Base-by-base conservation (phyloP, 2,888 invertebrate species). In the Drosophila acutilabella region DNA sequence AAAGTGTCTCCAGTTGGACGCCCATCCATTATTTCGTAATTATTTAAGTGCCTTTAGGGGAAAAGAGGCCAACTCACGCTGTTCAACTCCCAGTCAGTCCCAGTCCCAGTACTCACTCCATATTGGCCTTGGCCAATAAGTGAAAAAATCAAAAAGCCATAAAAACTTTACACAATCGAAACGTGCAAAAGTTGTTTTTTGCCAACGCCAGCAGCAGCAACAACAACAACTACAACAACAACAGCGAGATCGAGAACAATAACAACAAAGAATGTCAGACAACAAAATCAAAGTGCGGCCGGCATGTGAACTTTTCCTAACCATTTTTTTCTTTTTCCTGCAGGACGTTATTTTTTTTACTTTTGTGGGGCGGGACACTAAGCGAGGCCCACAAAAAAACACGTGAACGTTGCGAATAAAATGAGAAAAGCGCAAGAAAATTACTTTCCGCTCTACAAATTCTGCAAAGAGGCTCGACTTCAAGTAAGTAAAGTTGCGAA, bases 101-200 rank as follows among this genome's bases (percentile, higher is more conserved):
- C n/a, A n/a, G 20, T 16, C 14, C 52, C 57, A 38, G 10, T 16
- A 26, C 41, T 23, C 42, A 36, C 16, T 18, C 14, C 56, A n/a
- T 40, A 47, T 38, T 70, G 44, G 54, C 40, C 61, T 18, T 41
- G 48, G 74, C 85, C 89, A 89, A 90, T 90, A 89, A 89, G 86
- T 86, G 88, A 87, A 89, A 89, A 89, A 89, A 89, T 89, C 89
- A 90, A 90, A 89, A 89, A 82, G 89, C 90, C 87, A 90, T 90
- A 90, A 89, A 89, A 89, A 89, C 89, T 88, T 89, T 89, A 87
- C 90, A 90, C 89, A 89, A 90, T 89, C 89, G 89, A 81, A 88
- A 90, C 89, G 90, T 89, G 90, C 89, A 87, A 88, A 87, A 89
- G 87, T 85, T 80, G 82, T 71, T 88, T 83, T 82, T 83, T 83